These are phyloP conservation scores for Tetrao urogallus DNA, from an alignment of 2,113 vertebrate genomes.

Conservation along the genomic window DNA sequence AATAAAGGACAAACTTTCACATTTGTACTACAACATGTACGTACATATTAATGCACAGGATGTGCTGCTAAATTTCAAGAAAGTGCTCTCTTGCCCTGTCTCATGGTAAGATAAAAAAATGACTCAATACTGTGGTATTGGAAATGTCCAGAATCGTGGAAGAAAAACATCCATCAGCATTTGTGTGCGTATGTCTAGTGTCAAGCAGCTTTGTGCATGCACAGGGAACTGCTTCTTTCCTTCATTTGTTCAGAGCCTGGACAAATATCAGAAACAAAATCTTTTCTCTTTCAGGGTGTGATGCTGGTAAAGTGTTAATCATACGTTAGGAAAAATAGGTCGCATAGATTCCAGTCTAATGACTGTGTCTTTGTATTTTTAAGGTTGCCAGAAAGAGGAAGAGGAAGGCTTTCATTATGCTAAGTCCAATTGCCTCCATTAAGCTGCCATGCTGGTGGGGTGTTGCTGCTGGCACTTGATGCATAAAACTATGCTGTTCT, in stretches of 20 bases:
- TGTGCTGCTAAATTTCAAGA: neutral
- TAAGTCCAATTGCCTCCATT: neutral
- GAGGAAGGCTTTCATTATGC: conserved; percentile 24
- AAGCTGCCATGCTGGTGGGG: neutral
- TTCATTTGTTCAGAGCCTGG: conserved; percentile 45
- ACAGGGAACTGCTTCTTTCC: conserved; percentile 6
- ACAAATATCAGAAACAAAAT: conserved; percentile 57
- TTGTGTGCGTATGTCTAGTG: neutral
- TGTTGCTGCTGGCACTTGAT: conserved; percentile 46
- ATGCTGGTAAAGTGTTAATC: conserved; percentile 47
- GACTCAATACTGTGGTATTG: neutral
- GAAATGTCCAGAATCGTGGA: neutral
- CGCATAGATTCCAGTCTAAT: conserved; percentile 62
- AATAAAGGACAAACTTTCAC: conserved; percentile 2
- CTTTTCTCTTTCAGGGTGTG: conserved; percentile 53
- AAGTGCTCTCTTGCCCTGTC: neutral
- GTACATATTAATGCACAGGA: neutral
- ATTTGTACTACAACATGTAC: neutral
- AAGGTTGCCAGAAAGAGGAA: conserved; percentile 48
- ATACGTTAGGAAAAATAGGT: conserved; percentile 46
- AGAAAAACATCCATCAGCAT: conserved; percentile 31
- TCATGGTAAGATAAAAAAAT: conserved; percentile 37
- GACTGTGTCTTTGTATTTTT: conserved; percentile 48
- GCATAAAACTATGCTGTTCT: conserved; percentile 31
- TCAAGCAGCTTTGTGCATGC: neutral